Evolutionary conservation across 2,113 vertebrate species (phyloP).

Genomic region (Mionectes macconnelli): DNA sequence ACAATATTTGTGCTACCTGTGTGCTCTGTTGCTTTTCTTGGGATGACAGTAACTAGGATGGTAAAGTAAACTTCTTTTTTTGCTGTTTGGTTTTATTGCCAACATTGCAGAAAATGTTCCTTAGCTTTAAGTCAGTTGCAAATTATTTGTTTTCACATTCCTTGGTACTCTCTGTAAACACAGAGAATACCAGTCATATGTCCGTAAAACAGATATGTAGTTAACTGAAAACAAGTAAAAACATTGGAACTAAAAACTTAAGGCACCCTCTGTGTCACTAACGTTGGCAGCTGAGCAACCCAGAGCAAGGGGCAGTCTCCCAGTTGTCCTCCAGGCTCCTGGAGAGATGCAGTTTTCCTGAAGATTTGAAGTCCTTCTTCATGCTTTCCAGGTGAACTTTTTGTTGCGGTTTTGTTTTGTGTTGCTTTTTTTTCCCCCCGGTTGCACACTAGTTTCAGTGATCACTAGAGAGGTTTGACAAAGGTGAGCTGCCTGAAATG

Average conservation of each 20-base stretch:
- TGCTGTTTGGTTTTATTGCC: not conserved
- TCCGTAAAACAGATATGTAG: not conserved
- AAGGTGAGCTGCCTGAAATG: not conserved
- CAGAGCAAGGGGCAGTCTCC: not conserved
- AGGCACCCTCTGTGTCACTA: fast-evolving
- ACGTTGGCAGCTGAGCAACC: not conserved
- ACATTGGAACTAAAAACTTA: not conserved
- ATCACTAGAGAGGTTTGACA: not conserved
- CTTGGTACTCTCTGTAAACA: not conserved
- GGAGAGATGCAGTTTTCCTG: not conserved
- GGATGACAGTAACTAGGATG: not conserved
- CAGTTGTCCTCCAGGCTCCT: not conserved
- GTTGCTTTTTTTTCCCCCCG: no score
- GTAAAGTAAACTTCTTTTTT: not conserved
- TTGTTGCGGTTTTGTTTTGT: not conserved
- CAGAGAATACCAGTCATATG: not conserved
- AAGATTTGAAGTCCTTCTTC: not conserved
- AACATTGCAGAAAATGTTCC: not conserved
- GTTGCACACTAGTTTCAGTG: not conserved
- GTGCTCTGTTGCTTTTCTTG: not conserved
- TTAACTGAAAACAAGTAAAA: not conserved
- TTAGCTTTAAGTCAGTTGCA: not conserved
- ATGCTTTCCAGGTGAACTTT: not conserved
- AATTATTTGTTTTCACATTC: not conserved
- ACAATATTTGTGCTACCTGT: not conserved